Evolutionary conservation across 2,113 vertebrate genomes (phyloP), one percentile per base, ranked within the genome.

Genomic region (Chitala chitala): DNA sequence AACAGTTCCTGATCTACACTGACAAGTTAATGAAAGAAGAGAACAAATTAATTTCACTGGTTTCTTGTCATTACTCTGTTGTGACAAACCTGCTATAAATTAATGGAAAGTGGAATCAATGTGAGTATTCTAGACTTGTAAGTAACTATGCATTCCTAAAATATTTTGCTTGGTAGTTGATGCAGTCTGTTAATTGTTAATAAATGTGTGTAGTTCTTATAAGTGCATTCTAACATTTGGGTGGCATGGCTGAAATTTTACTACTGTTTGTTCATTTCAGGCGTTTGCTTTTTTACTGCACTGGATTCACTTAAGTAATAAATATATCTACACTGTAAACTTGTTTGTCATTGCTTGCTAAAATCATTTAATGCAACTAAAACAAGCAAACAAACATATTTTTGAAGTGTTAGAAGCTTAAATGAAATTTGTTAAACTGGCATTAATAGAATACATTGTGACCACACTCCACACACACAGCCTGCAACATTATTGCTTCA

Each of bases 171-270:
- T 36, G 17, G 59, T 38, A 63, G 7, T 12, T 6, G 44, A 46
- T 46, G 5, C 31, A 38, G 33, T 63, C 15, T 63, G 33, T 3
- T 36, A 63, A 63, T 13, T 38, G 59, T 63, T 63, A 33, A 36
- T 63, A 36, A n/a, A 63, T 63, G 59, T 38, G 17, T 63, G 33
- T 38, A 38, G n/a, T 63, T 63, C 29, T 38, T 63, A 38, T 5
- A 38, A 63, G 10, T 38, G 17, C 33, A 63, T 20, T 38, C 33
- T 26, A n/a, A 17, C 58, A 63, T 36, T 7, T 15, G 3, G 31
- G 7, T 63, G 38, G 59, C 59, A 63, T 63, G 59, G 15, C 59
- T n/a, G 33, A 38, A 63, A 38, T 31, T 59, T 26, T 58, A 58
- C 10, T 26, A 31, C 33, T 61, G 20, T 63, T 17, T 38, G 29